Evolutionary conservation across 1,140 invertebrate genomes (phyloP).

Genomic region (Brachionus sp.): DNA sequence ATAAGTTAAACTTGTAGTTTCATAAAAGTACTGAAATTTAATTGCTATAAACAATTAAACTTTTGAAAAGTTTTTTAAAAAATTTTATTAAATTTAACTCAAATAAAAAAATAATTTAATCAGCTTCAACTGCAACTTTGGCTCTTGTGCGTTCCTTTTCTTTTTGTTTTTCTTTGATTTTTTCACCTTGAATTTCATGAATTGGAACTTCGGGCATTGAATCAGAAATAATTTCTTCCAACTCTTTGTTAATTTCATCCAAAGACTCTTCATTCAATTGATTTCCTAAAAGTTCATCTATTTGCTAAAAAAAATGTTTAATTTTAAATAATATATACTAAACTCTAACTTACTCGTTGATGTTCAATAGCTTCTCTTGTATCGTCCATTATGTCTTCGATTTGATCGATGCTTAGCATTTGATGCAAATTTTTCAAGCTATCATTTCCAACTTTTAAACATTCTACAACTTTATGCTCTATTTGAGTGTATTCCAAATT

Average conservation of each 20-base stretch:
- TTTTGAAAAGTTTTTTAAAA: not conserved
- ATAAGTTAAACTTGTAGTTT: too few relatives aligned
- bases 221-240: slow-evolving; percentile 4
- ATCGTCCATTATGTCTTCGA: slow-evolving; percentile 45
- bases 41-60: not conserved
- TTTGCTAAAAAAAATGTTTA: not conserved
- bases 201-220: slow-evolving; percentile 17
- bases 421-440: slow-evolving; percentile 36
- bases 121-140: not conserved
- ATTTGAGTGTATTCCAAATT: slow-evolving; percentile 44
- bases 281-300: slow-evolving; percentile 9
- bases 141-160: not conserved
- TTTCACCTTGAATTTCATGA: not conserved
- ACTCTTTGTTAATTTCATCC: slow-evolving; percentile 39
- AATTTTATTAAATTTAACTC: not conserved
- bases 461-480: slow-evolving; percentile 34
- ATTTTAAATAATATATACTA: not conserved
- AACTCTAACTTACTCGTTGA: not conserved
- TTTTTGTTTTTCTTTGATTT: not conserved
- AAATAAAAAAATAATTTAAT: not conserved
- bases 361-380: slow-evolving; percentile 23
- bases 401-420: slow-evolving; percentile 39
- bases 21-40: not conserved
- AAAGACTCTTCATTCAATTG: slow-evolving; percentile 19
- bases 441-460: slow-evolving; percentile 37